Percentiles rank a stretch among this genome's conserved stretches.
Evolutionary conservation across 1,140 invertebrate species (phyloP).

Genomic region (Euwallacea similis): DNA sequence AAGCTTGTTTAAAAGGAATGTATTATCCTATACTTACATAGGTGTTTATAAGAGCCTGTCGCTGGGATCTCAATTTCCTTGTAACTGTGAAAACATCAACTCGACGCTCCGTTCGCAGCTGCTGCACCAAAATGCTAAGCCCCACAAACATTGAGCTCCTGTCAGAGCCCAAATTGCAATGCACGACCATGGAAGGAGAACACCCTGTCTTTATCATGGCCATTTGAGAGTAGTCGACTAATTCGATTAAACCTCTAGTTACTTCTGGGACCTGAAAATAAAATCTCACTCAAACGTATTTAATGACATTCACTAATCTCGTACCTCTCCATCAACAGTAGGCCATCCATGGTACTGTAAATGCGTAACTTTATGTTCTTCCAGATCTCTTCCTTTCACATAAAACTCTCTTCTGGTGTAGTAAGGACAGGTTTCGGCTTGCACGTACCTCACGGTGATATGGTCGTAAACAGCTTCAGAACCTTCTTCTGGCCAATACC

Average conservation of each 20-base stretch:
- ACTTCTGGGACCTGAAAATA: slow-evolving; percentile 66
- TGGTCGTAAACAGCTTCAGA: slow-evolving; percentile 75
- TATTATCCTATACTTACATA: slow-evolving; percentile 64
- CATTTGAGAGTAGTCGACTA: slow-evolving; percentile 69
- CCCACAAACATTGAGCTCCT: slow-evolving; percentile 87
- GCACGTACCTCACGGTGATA: slow-evolving; percentile 82
- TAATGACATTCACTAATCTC: slow-evolving; percentile 4
- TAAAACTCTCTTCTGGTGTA: slow-evolving; percentile 82
- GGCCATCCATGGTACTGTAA: slow-evolving; percentile 90
- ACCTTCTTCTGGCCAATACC: slow-evolving; percentile 93
- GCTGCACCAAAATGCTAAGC: slow-evolving; percentile 81
- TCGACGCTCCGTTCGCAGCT: slow-evolving; percentile 76
- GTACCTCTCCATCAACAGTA: slow-evolving; percentile 79
- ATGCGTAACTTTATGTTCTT: slow-evolving; percentile 76
- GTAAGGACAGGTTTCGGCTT: slow-evolving; percentile 84
- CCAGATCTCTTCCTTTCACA: slow-evolving; percentile 77
- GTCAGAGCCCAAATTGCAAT: slow-evolving; percentile 83
- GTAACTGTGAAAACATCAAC: slow-evolving; percentile 84
- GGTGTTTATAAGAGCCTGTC: slow-evolving; percentile 79
- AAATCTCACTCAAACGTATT: neutral
- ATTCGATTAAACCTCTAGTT: slow-evolving; percentile 78
- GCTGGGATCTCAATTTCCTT: slow-evolving; percentile 80
- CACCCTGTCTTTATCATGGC: slow-evolving; percentile 54
- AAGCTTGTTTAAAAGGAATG: too few relatives aligned
- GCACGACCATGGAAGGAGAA: slow-evolving; percentile 71